Evolutionary conservation across 2,797 vertebrate genomes (phyloP), one percentile per base, ranked within the genome.

Genomic region (Tangara arthus): DNA sequence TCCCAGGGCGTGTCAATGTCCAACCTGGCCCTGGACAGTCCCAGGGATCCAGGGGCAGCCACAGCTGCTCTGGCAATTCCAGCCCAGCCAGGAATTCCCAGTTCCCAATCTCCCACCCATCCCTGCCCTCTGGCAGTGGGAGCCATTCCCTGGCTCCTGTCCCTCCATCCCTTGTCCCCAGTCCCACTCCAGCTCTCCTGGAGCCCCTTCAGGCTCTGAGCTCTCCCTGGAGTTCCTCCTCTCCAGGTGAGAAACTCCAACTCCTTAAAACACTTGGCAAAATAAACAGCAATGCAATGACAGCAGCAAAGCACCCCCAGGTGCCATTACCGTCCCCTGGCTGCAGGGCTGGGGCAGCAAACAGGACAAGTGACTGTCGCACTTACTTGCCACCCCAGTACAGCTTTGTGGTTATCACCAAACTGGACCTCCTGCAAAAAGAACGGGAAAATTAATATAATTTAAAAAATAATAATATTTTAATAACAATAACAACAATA

Each of bases 351-450:
- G 72, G 5, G 10, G 6, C 28, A 49, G 63, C 77, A 80, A 65
- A 44, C 68, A 55, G 28, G 8, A 55, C 41, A 16, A 30, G 50
- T 2, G 8, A 34, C 11, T 30, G 42, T 3, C 69, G 64, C 81
- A 83, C 95, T 99, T 98, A 99, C 99, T 99, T 99, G 98, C 99
- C 99, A 92, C 99, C 99, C 99, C 99, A 99, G 98, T 99, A 99
- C 65, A 99, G 98, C 97, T 99, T 99, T 20, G 99, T 99, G 66
- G 99, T 99, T 79, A 99, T 99, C 96, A 99, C 99, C 96, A 99
- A 97, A 94, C 99, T 99, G 97, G 99, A 99, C 63, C 99, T 98
- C 98, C 99, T 99, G 96, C 82, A 75, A 52, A 78, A 23, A 83
- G 22, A 80, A 32, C 32, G 77, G n/a, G 87, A 68, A 63, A 13